phyloP scores from a whole-genome alignment of 2,888 invertebrate genomes.

The Pyrochroa serraticornis region DNA sequence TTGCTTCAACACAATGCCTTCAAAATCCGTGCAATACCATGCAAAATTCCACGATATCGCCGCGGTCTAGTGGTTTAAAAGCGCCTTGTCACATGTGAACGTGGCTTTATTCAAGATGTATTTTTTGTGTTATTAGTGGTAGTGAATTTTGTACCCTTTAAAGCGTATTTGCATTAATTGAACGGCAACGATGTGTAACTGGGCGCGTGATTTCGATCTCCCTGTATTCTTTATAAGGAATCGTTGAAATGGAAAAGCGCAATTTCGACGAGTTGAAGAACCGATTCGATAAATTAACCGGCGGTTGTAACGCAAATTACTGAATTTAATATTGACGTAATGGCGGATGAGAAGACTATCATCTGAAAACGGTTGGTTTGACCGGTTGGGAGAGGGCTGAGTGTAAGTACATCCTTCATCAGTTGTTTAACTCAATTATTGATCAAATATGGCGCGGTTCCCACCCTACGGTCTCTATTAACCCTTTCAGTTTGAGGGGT shows the following conservation, averaged over 20 bases:
- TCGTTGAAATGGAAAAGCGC: conserved; percentile 11
- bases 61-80: conserved; percentile 12
- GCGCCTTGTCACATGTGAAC: not conserved
- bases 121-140: conserved; percentile 1
- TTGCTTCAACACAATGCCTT: conserved; percentile 1
- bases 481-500: conserved; percentile 58
- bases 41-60: conserved; percentile 23
- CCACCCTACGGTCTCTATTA: conserved; percentile 57
- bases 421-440: conserved; percentile 61
- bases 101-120: conserved; percentile 4
- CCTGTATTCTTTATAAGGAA: conserved; percentile 4
- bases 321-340: conserved; percentile 16
- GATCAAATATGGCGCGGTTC: conserved; percentile 60
- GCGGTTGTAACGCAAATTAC: not conserved
- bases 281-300: too few relatives aligned
- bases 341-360: conserved; percentile 36
- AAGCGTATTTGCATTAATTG: conserved; percentile 24
- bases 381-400: conserved; percentile 49
- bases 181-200: conserved; percentile 21
- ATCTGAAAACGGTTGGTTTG: conserved; percentile 38
- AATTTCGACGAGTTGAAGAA: not conserved
- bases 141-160: conserved; percentile 11
- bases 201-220: conserved; percentile 16
- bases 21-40: conserved; percentile 8
- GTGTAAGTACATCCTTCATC: conserved; percentile 55